These are phyloP conservation scores for Rhodeus uyekii DNA, from an alignment of 2,797 vertebrate genomes.

Conservation along the genomic window DNA sequence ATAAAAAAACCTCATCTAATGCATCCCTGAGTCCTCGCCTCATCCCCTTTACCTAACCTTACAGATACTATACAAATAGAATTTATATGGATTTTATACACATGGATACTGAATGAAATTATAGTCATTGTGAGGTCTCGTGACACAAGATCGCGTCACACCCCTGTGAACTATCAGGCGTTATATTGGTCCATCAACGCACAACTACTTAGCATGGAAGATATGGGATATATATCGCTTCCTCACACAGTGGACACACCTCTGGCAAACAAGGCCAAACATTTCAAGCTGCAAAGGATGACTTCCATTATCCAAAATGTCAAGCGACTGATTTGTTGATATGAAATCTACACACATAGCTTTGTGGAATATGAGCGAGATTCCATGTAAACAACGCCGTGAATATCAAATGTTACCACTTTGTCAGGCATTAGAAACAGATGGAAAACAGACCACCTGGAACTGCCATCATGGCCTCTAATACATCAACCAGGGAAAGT, in stretches of 20 bases:
- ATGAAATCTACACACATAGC: slow-evolving; percentile 13
- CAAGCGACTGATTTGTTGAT: slow-evolving; percentile 11
- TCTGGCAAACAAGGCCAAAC: background rate
- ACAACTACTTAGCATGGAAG: background rate
- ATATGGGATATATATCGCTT: background rate
- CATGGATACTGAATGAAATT: too few relatives aligned
- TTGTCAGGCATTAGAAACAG: slow-evolving; percentile 18
- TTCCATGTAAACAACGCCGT: slow-evolving; percentile 26
- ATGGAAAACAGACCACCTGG: slow-evolving; percentile 37
- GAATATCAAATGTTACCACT: slow-evolving; percentile 23
- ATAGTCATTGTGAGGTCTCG: too few relatives aligned
- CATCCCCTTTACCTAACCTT: too few relatives aligned
- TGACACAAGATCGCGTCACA: background rate
- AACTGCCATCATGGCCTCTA: background rate
- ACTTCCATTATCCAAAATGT: slow-evolving; percentile 3
- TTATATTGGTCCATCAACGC: background rate
- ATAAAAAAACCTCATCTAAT: too few relatives aligned
- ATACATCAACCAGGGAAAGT: slow-evolving; percentile 17
- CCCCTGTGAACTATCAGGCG: background rate
- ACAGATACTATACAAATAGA: too few relatives aligned
- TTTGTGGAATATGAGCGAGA: background rate
- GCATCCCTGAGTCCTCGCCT: too few relatives aligned
- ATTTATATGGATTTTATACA: too few relatives aligned
- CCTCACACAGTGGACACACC: background rate
- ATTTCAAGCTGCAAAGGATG: background rate